Evolutionary conservation across 2,113 vertebrate species (phyloP), one percentile per base, ranked within the genome.

Genomic region (Aleadryas rufinucha): DNA sequence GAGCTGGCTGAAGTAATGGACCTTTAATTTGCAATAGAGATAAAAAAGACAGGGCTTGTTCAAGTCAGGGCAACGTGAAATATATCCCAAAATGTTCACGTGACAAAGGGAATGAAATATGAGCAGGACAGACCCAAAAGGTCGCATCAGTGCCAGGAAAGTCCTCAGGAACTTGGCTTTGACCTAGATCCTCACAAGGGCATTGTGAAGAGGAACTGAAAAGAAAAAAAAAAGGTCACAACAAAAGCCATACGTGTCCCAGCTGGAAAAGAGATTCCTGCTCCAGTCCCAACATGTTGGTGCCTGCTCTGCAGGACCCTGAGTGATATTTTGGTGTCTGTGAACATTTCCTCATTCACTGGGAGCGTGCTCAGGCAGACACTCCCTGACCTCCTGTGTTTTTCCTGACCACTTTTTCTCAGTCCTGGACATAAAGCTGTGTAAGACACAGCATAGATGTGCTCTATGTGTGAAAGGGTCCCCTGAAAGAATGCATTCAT

Each of bases 151-250:
- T 91, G 54, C 87, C 93, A 97, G 57, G 22, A 90, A 81, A 87
- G 23, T 60, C 79, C 64, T 78, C 76, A 81, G 85, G 68, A 94
- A 50, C 42, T 66, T 92, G 88, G 65, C 77, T 93, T 87, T 95
- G 86, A 86, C 64, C 45, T 86, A 69, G 69, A 76, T 75, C 30
- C 42, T 83, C 37, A 28, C 44, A 71, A 65, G 60, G 80, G 20
- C 65, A 66, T 54, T 56, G 39, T 47, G 70, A 66, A 82, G 75
- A 69, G 53, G 31, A 83, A 53, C 69, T 64, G 49, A 10, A 27
- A 69, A 66, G 63, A 27, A 17, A 18, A n/a, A 37, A 57, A n/a
- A n/a, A 52, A 6, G 10, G 12, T 53, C 33, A 10, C 2, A 23
- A 47, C 54, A 85, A 82, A 69, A 59, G 10, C 17, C 15, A 19